Evolutionary conservation across 2,888 invertebrate species (phyloP).

Genomic region (Aricia artaxerxes): DNA sequence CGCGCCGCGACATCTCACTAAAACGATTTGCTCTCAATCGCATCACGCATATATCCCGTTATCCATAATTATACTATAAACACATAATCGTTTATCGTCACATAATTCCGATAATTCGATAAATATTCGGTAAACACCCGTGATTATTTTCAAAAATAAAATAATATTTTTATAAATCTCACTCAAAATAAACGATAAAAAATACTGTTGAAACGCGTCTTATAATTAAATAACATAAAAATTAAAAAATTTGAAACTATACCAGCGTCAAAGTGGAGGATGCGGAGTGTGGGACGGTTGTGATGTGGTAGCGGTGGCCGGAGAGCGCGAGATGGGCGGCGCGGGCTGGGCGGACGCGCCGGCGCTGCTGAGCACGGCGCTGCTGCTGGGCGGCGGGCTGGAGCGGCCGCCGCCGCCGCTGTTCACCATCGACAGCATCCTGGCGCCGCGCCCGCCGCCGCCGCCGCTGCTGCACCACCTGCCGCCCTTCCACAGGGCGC

Average conservation of each 20-base stretch:
- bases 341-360: slow-evolving; percentile 69
- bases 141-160: neutral
- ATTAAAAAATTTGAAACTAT: neutral
- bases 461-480: slow-evolving; percentile 79
- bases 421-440: slow-evolving; percentile 93
- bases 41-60: slow-evolving; percentile 61
- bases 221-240: neutral
- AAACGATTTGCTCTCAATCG: slow-evolving; percentile 74
- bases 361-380: slow-evolving; percentile 74
- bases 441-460: slow-evolving; percentile 85
- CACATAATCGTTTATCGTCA: slow-evolving; percentile 25
- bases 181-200: neutral
- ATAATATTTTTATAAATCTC: neutral
- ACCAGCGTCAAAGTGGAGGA: neutral
- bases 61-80: slow-evolving; percentile 43
- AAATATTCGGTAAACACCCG: neutral
- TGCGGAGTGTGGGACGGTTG: slow-evolving; percentile 35
- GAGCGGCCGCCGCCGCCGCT: slow-evolving; percentile 79
- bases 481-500: slow-evolving; percentile 84
- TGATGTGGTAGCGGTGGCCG: slow-evolving; percentile 44
- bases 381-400: slow-evolving; percentile 74
- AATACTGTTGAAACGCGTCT: neutral
- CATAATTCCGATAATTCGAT: slow-evolving; percentile 5
- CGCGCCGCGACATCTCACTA: slow-evolving; percentile 57
- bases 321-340: slow-evolving; percentile 52